A percentile compares a stretch with the other conserved stretches of the same genome.
Evolutionary conservation across 2,888 invertebrate species (phyloP).

Genomic region (Zygaena filipendulae): DNA sequence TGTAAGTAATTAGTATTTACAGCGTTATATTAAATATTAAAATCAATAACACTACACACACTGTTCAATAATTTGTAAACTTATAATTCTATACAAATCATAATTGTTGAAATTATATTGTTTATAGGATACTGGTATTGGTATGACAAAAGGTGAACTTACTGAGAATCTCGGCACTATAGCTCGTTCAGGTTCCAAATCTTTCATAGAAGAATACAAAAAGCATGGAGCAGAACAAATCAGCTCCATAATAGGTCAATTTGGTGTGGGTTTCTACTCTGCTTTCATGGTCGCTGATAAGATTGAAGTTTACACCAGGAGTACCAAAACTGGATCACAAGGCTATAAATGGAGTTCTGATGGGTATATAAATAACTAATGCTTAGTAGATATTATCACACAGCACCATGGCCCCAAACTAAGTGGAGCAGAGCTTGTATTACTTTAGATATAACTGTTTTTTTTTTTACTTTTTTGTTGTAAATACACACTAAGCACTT

Average conservation of each 20-base stretch:
- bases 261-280: constrained; percentile 98
- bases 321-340: constrained; percentile 70
- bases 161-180: constrained; percentile 94
- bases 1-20: too few species aligned
- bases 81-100: too few species aligned
- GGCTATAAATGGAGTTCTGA: constrained; percentile 92
- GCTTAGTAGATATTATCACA: too few species aligned
- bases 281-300: constrained; percentile 97
- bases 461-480: constrained; percentile 3
- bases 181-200: constrained; percentile 95
- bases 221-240: constrained; percentile 70
- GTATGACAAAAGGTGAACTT: constrained; percentile 94
- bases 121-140: constrained; percentile 89
- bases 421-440: too few species aligned
- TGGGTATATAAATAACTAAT: constrained; percentile 75
- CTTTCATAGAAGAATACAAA: constrained; percentile 87
- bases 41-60: too few species aligned
- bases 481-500: too few species aligned
- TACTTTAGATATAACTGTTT: neutral
- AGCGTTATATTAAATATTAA: too few species aligned
- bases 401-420: too few species aligned
- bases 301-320: constrained; percentile 91
- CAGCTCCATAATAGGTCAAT: constrained; percentile 93
- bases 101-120: too few species aligned
- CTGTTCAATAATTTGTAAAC: too few species aligned